Evolutionary conservation across 2,888 invertebrate genomes (phyloP).

Genomic region (Allacma fusca): DNA sequence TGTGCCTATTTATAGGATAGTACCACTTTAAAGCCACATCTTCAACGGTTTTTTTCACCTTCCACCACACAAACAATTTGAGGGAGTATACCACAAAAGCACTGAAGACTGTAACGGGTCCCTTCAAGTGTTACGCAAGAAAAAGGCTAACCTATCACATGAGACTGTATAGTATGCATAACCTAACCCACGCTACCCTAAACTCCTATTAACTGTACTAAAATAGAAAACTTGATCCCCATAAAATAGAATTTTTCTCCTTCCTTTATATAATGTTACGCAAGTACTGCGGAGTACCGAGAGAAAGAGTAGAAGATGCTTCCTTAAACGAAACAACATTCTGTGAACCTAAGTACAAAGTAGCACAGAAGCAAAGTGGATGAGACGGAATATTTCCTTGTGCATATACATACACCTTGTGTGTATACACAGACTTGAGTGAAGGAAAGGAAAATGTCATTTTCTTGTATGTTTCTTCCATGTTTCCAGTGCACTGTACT

Average conservation of each 20-base stretch:
- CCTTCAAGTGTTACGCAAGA: conserved; percentile 31
- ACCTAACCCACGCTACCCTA: neutral
- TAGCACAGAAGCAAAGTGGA: too few species aligned
- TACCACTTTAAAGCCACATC: conserved; percentile 26
- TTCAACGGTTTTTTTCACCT: conserved; percentile 22
- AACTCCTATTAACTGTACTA: conserved; percentile 1
- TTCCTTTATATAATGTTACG: neutral
- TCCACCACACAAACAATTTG: conserved; percentile 7
- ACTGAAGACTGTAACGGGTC: conserved; percentile 20
- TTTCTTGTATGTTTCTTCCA: neutral
- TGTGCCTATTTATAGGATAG: conserved; percentile 26
- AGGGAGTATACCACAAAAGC: conserved; percentile 16
- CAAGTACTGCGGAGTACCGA: neutral
- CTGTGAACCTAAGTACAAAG: neutral
- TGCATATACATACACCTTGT: too few species aligned
- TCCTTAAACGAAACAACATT: neutral
- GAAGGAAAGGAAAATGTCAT: conserved; percentile 13
- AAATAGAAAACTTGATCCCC: neutral
- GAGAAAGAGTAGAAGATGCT: conserved; percentile 1
- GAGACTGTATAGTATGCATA: neutral
- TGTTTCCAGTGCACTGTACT: neutral
- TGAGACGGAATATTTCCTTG: too few species aligned
- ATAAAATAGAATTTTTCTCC: neutral
- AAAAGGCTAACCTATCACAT: conserved; percentile 19
- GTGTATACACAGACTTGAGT: neutral